phyloP scores from a whole-genome alignment of 2,113 vertebrate genomes.

The Catharus fuscescens region DNA sequence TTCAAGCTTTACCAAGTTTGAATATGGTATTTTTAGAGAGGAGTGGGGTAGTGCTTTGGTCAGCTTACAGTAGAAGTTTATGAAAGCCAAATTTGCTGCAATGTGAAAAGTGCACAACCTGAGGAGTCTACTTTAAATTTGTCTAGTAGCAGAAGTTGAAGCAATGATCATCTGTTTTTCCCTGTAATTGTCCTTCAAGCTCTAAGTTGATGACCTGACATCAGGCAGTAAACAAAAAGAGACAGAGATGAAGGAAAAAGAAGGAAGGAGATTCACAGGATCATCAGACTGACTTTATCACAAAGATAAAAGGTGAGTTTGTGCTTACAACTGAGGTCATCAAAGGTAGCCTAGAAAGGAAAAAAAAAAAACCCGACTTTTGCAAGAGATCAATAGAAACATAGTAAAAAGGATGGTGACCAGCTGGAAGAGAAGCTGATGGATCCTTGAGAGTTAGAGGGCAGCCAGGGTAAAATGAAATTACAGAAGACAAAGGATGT shows the following conservation, averaged over 20 bases:
- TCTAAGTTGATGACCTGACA: background rate
- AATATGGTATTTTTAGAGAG: background rate
- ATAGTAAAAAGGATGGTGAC: background rate
- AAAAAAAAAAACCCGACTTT: background rate
- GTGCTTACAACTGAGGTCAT: background rate
- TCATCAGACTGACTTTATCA: background rate
- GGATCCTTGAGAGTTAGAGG: background rate
- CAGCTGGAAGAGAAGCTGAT: background rate
- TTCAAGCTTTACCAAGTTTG: background rate
- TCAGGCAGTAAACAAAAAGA: background rate
- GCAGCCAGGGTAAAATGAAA: background rate
- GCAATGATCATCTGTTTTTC: background rate
- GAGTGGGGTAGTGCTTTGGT: background rate
- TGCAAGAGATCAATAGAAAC: background rate
- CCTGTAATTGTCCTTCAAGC: background rate
- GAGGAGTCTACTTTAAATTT: background rate
- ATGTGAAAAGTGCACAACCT: background rate
- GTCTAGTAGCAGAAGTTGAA: background rate
- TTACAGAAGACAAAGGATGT: background rate
- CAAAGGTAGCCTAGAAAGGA: background rate
- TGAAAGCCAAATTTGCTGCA: background rate
- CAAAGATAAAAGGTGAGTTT: background rate
- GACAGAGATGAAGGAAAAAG: background rate
- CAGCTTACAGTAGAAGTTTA: background rate
- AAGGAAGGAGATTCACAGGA: background rate